Base-by-base conservation (phyloP, 2,888 invertebrate species). In the Dasypogon diadema region DNA sequence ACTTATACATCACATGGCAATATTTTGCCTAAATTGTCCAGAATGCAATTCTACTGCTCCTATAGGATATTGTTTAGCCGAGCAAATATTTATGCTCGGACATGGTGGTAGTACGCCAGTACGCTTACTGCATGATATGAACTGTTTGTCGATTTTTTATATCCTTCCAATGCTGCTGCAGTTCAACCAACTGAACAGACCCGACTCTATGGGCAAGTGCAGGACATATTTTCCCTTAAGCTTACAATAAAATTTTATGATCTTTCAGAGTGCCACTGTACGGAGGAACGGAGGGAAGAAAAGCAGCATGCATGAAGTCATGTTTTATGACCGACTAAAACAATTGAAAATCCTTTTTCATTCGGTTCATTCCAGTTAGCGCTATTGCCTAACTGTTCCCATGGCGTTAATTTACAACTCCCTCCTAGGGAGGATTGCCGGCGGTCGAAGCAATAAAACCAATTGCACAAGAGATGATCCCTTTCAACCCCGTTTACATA, bases 181-280 rank as follows among this genome's bases (percentile, higher is more conserved):
- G 30, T 54, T 30, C 10, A 54, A 54, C 54, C 37, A 34, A 65
- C 65, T 48, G 26, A 68, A 21, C 48, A 14, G 48, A 26, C 51
- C 22, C n/a, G 12, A 22, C n/a, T n/a, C n/a, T 54, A 54, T 22
- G 34, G 21, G 70, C 70, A 54, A 70, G 54, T 70, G 70, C 70
- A 70, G 70, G 70, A 70, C 70, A 70, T 70, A 70, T 70, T 70
- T 79, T 80, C 82, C 81, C 78, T 82, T 81, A 83, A 83, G 83
- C 82, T 82, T 76, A 77, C 80, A 82, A 84, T 84, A 83, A 84
- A 84, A 83, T 83, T 83, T 84, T 82, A 84, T 81, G 84, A 81
- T 80, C 79, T 79, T 79, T 81, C 81, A 81, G 81, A 21, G 46
- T 34, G 18, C 48, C n/a, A 55, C 46, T 58, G 55, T 34, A 21